A percentile compares a stretch with the other conserved stretches of the same genome.
phyloP scores from a whole-genome alignment of 2,113 vertebrate species.

The Polypterus senegalus region DNA sequence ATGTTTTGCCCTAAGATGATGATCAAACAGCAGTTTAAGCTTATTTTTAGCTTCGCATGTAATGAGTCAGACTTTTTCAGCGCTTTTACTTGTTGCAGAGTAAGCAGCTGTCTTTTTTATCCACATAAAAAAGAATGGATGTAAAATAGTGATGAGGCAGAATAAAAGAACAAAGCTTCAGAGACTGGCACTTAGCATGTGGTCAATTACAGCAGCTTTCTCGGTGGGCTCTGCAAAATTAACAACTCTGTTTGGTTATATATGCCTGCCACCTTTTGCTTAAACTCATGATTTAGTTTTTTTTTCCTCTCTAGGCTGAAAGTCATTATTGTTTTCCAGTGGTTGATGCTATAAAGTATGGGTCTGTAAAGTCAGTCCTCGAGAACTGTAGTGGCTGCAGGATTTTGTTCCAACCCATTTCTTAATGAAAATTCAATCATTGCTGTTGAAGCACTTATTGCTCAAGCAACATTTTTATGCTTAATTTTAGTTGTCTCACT shows the following conservation, averaged over 20 bases:
- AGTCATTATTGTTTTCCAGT: no score
- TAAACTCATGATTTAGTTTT: neutral
- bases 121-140: slow-evolving; percentile 36
- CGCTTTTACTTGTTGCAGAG: slow-evolving; percentile 40
- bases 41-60: slow-evolving; percentile 31
- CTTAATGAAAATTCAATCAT: no score
- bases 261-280: neutral
- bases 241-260: slow-evolving; percentile 1
- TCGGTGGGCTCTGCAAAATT: slow-evolving; percentile 12
- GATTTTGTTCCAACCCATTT: no score
- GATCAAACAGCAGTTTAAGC: no score
- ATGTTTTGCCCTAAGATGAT: no score
- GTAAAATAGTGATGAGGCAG: slow-evolving; percentile 35
- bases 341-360: no score
- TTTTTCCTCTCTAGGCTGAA: neutral
- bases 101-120: slow-evolving; percentile 30
- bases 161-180: slow-evolving; percentile 42
- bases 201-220: slow-evolving; percentile 25
- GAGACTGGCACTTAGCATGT: slow-evolving; percentile 31
- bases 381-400: no score
- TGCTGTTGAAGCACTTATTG: no score
- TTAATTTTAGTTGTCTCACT: no score
- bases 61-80: slow-evolving; percentile 39
- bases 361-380: no score
- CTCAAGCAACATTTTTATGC: no score